A percentile compares a stretch with the other conserved stretches of the same genome.
Evolutionary conservation across 2,797 vertebrate genomes (phyloP).

Genomic region (Avahi laniger): DNA sequence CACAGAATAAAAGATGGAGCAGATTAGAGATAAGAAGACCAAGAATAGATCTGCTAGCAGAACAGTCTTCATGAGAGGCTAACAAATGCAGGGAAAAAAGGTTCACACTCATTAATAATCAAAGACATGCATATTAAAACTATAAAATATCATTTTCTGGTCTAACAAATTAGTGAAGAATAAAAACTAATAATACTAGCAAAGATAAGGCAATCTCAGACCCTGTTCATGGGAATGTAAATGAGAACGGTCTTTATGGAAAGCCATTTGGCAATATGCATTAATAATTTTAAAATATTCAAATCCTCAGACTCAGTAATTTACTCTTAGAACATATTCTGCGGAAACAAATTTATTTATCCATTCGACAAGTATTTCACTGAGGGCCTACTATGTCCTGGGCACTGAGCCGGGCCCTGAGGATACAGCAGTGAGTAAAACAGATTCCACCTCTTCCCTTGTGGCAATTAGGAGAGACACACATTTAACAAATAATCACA

Average conservation of each 20-base stretch:
- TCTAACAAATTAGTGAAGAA: slow-evolving; percentile 48
- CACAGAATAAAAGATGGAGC: slow-evolving; percentile 37
- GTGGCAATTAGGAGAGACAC: background rate
- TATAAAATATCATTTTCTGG: slow-evolving; percentile 11
- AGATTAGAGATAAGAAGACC: slow-evolving; percentile 55
- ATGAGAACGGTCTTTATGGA: slow-evolving; percentile 3
- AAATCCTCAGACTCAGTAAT: slow-evolving; percentile 27
- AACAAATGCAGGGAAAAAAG: background rate
- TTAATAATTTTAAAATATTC: slow-evolving; percentile 56
- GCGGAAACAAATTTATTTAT: background rate
- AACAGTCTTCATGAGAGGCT: slow-evolving; percentile 17
- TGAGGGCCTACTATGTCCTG: background rate
- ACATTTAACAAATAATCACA: slow-evolving; percentile 15
- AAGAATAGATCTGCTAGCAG: slow-evolving; percentile 47
- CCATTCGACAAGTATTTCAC: background rate
- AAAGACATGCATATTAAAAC: slow-evolving; percentile 59
- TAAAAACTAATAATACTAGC: slow-evolving; percentile 43
- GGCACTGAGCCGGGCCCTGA: background rate
- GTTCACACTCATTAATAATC: slow-evolving; percentile 24
- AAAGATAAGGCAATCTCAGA: slow-evolving; percentile 54
- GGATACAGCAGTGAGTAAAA: background rate
- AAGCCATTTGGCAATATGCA: slow-evolving; percentile 7
- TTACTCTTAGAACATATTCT: slow-evolving; percentile 28
- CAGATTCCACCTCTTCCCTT: background rate
- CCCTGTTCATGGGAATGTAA: slow-evolving; percentile 22